Conservation (phyloP, 2,113 vertebrate species). For the Ranitomeya variabilis region DNA sequence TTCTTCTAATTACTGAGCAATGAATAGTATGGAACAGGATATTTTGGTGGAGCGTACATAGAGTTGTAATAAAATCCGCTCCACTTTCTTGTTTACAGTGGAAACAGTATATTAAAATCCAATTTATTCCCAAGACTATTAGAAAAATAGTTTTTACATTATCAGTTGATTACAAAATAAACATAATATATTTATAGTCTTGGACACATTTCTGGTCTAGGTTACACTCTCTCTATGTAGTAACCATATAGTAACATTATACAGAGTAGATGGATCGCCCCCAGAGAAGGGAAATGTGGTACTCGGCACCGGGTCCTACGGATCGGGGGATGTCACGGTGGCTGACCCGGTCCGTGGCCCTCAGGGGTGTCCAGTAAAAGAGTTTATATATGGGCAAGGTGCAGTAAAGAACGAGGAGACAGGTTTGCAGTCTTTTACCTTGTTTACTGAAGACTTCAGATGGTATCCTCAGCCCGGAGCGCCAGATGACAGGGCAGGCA, state of each 20-base stretch:
- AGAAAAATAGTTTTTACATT: not conserved
- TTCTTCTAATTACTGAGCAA: not conserved
- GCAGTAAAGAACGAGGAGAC: too few relatives aligned
- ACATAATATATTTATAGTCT: not conserved
- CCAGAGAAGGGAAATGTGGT: too few relatives aligned
- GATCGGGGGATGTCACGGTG: too few relatives aligned
- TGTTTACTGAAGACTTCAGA: too few relatives aligned
- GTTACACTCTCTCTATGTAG: not conserved
- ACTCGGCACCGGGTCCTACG: too few relatives aligned
- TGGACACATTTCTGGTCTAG: not conserved
- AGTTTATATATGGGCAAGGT: too few relatives aligned
- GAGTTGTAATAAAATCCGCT: slow-evolving; percentile 4
- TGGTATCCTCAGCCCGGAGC: too few relatives aligned
- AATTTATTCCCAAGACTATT: slow-evolving; percentile 17
- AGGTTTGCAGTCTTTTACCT: too few relatives aligned
- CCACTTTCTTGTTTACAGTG: slow-evolving; percentile 16
- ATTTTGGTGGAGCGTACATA: not conserved
- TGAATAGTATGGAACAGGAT: slow-evolving; percentile 5
- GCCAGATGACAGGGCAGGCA: too few relatives aligned
- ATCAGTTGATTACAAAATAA: slow-evolving; percentile 4
- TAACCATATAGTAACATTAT: not conserved
- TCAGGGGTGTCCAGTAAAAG: too few relatives aligned
- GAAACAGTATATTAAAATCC: slow-evolving; percentile 19
- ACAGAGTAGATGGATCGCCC: too few relatives aligned
- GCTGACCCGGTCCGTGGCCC: too few relatives aligned